Conservation (phyloP, 2,888 invertebrate species). For the Dilophus febrilis region DNA sequence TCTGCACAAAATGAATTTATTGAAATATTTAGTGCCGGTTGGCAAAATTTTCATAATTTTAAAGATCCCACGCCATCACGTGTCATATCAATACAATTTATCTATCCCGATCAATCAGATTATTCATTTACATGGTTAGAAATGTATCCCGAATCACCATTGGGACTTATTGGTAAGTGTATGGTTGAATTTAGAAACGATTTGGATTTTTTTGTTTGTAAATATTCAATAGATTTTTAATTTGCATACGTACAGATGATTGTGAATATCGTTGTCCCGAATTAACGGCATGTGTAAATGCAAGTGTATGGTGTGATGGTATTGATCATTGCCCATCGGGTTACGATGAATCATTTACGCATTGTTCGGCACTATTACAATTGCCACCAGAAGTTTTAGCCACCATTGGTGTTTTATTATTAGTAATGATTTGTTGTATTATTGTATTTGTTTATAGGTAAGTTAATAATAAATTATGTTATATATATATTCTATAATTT, state of each 20-base stretch:
- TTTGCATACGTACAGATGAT: slow-evolving; percentile 36
- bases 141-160: slow-evolving; percentile 38
- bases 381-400: slow-evolving; percentile 58
- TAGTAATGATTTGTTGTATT: slow-evolving; percentile 30
- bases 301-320: slow-evolving; percentile 68
- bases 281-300: slow-evolving; percentile 63
- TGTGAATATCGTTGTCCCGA: slow-evolving; percentile 62
- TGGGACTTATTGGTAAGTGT: slow-evolving; percentile 28
- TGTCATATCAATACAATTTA: slow-evolving; percentile 61
- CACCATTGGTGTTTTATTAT: slow-evolving; percentile 33
- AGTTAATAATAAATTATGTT: too few species aligned
- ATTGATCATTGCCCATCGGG: slow-evolving; percentile 61
- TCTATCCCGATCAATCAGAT: slow-evolving; percentile 54
- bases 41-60: slow-evolving; percentile 44
- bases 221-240: not conserved
- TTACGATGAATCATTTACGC: slow-evolving; percentile 60
- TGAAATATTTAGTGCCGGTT: slow-evolving; percentile 73
- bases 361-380: slow-evolving; percentile 61
- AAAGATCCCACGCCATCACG: slow-evolving; percentile 40
- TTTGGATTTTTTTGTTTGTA: not conserved
- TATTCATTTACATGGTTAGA: slow-evolving; percentile 74
- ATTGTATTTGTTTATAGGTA: slow-evolving; percentile 36
- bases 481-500: not conserved
- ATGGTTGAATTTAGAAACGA: not conserved
- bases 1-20: slow-evolving; percentile 45